phyloP scores from a whole-genome alignment of 2,797 vertebrate genomes.

The Sebastolobus alascanus region DNA sequence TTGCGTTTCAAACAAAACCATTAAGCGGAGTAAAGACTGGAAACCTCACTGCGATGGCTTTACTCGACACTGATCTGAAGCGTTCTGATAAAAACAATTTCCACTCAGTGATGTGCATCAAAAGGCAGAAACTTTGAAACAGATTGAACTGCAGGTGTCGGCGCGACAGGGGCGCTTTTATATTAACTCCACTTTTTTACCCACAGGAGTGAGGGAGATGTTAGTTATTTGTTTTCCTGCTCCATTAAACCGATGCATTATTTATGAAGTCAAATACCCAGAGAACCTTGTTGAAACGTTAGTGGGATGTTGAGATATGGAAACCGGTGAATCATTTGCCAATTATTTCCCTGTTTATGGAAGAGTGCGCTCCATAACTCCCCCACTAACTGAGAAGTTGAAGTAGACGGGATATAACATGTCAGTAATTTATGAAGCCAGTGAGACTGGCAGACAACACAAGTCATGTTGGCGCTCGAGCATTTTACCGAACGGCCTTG shows the following conservation, averaged over 20 bases:
- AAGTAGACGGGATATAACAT: slow-evolving; percentile 72
- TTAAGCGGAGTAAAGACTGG: slow-evolving; percentile 57
- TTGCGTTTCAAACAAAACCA: slow-evolving; percentile 70
- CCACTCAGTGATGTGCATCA: slow-evolving; percentile 48
- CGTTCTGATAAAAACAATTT: slow-evolving; percentile 62
- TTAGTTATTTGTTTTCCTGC: slow-evolving; percentile 85
- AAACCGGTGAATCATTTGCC: slow-evolving; percentile 82
- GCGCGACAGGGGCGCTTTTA: slow-evolving; percentile 64
- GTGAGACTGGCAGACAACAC: slow-evolving; percentile 68
- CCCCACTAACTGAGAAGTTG: slow-evolving; percentile 71
- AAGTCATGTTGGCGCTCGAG: slow-evolving; percentile 64
- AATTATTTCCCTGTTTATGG: slow-evolving; percentile 84
- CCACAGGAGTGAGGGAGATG: slow-evolving; percentile 77
- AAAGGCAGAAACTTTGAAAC: slow-evolving; percentile 62
- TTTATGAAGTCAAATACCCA: slow-evolving; percentile 83
- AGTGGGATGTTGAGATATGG: slow-evolving; percentile 83
- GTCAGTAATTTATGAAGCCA: slow-evolving; percentile 78
- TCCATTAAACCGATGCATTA: slow-evolving; percentile 86
- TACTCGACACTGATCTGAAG: slow-evolving; percentile 51
- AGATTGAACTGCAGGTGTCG: slow-evolving; percentile 70
- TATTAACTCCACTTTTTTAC: slow-evolving; percentile 81
- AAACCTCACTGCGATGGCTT: slow-evolving; percentile 38
- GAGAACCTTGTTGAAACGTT: slow-evolving; percentile 79
- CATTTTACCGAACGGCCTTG: slow-evolving; percentile 70
- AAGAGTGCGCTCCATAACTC: slow-evolving; percentile 76